These are phyloP conservation scores for Leptobrachium ailaonicum DNA, from an alignment of 2,113 vertebrate genomes.

Conservation along the genomic window DNA sequence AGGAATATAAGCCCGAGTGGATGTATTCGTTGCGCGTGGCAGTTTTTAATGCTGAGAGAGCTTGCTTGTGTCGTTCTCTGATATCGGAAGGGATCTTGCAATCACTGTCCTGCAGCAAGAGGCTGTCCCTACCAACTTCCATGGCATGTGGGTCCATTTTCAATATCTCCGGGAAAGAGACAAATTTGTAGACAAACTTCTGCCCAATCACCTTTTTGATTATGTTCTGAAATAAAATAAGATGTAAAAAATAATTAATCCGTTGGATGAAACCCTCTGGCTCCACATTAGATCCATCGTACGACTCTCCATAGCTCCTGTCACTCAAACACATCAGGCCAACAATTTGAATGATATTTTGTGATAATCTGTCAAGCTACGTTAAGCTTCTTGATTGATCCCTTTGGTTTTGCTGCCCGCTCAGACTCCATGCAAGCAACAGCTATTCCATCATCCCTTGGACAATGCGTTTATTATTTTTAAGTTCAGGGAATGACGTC, in stretches of 20 bases:
- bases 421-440: too few species aligned
- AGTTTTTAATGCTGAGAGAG: slow-evolving; percentile 75
- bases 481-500: too few species aligned
- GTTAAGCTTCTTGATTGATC: too few species aligned
- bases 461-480: too few species aligned
- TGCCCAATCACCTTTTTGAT: slow-evolving; percentile 98
- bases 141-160: slow-evolving; percentile 90
- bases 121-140: slow-evolving; percentile 82
- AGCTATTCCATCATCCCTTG: too few species aligned
- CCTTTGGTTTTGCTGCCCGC: too few species aligned
- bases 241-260: not conserved
- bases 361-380: too few species aligned
- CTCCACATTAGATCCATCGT: too few species aligned
- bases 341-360: too few species aligned
- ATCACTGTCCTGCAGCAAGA: slow-evolving; percentile 80
- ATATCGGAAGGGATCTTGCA: slow-evolving; percentile 68
- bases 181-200: slow-evolving; percentile 97
- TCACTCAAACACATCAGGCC: too few species aligned
- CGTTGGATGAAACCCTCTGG: not conserved
- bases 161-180: slow-evolving; percentile 93
- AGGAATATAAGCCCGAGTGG: slow-evolving; percentile 88
- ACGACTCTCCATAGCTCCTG: too few species aligned
- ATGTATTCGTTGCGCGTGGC: slow-evolving; percentile 85
- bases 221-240: slow-evolving; percentile 81
- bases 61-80: slow-evolving; percentile 76